Evolutionary conservation across 1,140 invertebrate genomes (phyloP).

Genomic region (Pantala flavescens): DNA sequence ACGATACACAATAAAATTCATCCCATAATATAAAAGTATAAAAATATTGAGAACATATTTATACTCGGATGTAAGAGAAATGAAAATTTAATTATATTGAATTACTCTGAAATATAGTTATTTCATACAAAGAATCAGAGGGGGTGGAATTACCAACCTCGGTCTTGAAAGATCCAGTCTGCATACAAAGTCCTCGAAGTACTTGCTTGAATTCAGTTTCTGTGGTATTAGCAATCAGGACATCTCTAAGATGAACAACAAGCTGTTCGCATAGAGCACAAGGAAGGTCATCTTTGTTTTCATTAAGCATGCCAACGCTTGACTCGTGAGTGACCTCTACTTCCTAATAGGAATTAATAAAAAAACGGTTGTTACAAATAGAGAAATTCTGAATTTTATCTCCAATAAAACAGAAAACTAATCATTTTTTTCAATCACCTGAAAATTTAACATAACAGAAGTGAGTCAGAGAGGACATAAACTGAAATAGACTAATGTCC

Average conservation of each 20-base stretch:
- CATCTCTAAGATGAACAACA: constrained; percentile 63
- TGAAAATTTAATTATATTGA: no score
- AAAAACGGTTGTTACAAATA: not conserved
- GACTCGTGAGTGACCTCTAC: not conserved
- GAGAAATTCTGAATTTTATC: constrained; percentile 12
- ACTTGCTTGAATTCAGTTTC: constrained; percentile 68
- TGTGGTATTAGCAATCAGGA: constrained; percentile 75
- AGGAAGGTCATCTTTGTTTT: constrained; percentile 45
- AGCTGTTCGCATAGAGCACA: constrained; percentile 77
- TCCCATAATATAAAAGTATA: no score
- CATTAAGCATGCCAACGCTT: not conserved
- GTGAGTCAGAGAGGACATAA: no score
- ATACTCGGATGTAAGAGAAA: no score
- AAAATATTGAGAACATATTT: no score
- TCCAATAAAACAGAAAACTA: constrained; percentile 14
- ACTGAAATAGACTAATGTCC: no score
- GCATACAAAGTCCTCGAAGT: constrained; percentile 65
- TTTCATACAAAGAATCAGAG: no score
- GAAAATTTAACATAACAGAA: no score
- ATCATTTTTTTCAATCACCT: no score
- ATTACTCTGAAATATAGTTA: no score
- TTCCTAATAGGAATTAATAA: not conserved
- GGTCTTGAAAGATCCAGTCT: constrained; percentile 51
- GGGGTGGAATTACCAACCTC: constrained; percentile 36
- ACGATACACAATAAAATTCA: no score